Evolutionary conservation across 2,113 vertebrate genomes (phyloP).

Genomic region (Pseudorhombus dupliciocellatus): DNA sequence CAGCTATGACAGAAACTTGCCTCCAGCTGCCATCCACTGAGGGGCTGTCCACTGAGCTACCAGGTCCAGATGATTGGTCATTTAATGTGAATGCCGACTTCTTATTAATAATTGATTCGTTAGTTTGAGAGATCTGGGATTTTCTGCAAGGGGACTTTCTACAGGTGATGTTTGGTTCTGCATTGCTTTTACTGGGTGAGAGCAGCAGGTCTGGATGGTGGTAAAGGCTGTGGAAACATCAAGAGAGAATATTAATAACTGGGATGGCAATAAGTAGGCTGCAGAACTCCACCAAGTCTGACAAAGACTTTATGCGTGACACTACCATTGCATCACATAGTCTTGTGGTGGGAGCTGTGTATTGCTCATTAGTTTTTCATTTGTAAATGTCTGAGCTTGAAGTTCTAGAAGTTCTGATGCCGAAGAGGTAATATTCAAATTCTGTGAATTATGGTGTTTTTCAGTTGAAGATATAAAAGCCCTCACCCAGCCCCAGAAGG

Average conservation of each 20-base stretch:
- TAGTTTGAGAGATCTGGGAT: conserved; percentile 6
- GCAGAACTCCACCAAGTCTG: too few relatives aligned
- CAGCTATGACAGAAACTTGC: background rate
- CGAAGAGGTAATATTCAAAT: background rate
- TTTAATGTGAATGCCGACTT: conserved; percentile 11
- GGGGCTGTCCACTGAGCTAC: conserved; percentile 38
- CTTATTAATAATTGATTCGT: conserved; percentile 24
- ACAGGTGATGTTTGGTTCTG: conserved; percentile 81
- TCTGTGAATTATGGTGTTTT: background rate
- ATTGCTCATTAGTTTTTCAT: too few relatives aligned
- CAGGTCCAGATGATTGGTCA: conserved; percentile 26
- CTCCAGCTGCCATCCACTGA: conserved; percentile 45
- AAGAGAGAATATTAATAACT: background rate
- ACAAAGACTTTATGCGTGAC: too few relatives aligned
- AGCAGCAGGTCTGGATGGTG: conserved; percentile 73
- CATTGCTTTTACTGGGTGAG: conserved; percentile 72
- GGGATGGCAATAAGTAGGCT: too few relatives aligned
- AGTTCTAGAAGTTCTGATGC: background rate
- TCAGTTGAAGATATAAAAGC: background rate
- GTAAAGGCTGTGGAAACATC: conserved; percentile 67
- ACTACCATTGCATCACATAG: background rate
- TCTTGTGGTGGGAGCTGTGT: background rate
- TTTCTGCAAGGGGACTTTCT: conserved; percentile 79
- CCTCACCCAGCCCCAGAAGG: conserved; percentile 80
- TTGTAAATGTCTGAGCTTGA: too few relatives aligned